Evolutionary conservation across 2,797 vertebrate genomes (phyloP), one percentile per base, ranked within the genome.

Genomic region (Bradypus variegatus): DNA sequence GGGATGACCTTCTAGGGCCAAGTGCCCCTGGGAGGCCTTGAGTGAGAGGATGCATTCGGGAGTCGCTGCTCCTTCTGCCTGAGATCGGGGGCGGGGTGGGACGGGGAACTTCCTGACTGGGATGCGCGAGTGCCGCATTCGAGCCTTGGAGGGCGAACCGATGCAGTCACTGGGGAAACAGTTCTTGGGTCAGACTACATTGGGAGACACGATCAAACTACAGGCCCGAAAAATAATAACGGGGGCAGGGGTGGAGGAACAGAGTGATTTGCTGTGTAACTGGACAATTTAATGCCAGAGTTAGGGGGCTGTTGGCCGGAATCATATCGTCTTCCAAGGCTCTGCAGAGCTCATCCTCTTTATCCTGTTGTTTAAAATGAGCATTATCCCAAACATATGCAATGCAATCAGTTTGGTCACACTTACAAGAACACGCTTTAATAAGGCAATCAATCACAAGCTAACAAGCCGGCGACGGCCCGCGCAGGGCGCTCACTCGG

Each of bases 381-480:
- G 97, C 98, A 99, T 99, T 99, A 99, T 99, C 98, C 98, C 98
- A 98, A 99, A 99, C 99, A 99, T 99, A 99, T 99, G 98, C 98
- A 98, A 98, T 98, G 98, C 98, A 99, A 99, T 99, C 98, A 99
- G 98, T 98, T 98, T 97, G 98, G 99, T 99, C 98, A 99, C 99
- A 99, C 98, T 99, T 99, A 99, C 99, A 99, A 99, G 98, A 99
- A 98, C 98, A 98, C 97, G 98, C 98, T 98, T 99, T 99, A 99
- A 99, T 99, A 99, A 99, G 99, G 98, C 98, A 98, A 99, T 99
- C 99, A 99, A 99, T 99, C 99, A 99, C 97, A 96, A 55, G 90
- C 97, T 97, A 98, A 97, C 97, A 97, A 97, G 97, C 96, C 23
- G 55, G 96, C 86, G 94, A 96, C 93, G 84, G 97, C 93, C 84